Base-by-base conservation (phyloP, 2,888 invertebrate genomes). In the Notodonta dromedarius region DNA sequence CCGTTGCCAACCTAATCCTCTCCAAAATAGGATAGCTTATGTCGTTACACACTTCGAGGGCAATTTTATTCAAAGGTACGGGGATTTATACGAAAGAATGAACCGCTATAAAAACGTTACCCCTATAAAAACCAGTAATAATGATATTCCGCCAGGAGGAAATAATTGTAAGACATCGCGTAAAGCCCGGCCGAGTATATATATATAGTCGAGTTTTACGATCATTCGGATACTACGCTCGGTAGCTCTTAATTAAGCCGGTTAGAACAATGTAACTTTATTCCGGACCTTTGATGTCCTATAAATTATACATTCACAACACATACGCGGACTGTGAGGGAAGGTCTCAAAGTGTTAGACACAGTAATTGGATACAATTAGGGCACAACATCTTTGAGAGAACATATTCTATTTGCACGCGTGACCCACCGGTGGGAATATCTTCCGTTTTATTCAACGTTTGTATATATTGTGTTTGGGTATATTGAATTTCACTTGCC, bases 111-210 rank as follows among this genome's bases (percentile, higher is more conserved):
- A 88, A 84, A 87, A 80, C 77, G 77, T 76, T 76, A 82, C 82
- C 84, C 78, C 79, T 74, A 84, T 86, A 87, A 87, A 88, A 88
- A 83, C 73, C 74, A 68, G 84, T 82, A 80, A 83, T 86, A 85
- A 88, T 84, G 82, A 87, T 86, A 85, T 84, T 84, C 80, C 73
- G 77, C 77, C 73, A 79, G 76, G 81, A 82, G 83, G 78, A 81
- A 86, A 86, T 85, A 83, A 86, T 85, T 82, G 86, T 84, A 81
- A 78, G 79, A 84, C 82, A 82, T 72, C 77, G 79, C 77, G 74
- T 83, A 77, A 84, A 83, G 69, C 63, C 54, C 71, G 65, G 69
- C 66, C 71, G 74, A 77, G 70, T 77, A 73, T 24, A 24, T 24
- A 24, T 24, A 24, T 24, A 24, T 67, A 70, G 63, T 61, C 74